Evolutionary conservation across 35 echinoderm and acorn worm species (phyloP).

Genomic region (Lytechinus variegatus): DNA sequence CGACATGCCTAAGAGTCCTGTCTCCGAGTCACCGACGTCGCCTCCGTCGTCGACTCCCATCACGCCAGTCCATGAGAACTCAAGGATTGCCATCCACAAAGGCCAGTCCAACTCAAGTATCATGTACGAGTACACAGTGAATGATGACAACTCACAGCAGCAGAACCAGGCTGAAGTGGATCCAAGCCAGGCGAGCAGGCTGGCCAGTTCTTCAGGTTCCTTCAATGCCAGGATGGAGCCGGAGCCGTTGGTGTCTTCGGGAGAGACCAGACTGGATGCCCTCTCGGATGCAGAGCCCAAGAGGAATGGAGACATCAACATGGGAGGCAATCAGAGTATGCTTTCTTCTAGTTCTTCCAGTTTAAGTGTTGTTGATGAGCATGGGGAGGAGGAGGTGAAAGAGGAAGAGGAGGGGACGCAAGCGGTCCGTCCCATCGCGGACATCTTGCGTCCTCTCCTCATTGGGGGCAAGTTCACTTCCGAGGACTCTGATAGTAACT

Average conservation of each 20-base stretch:
- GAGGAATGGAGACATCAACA: constrained; percentile 43
- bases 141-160: constrained; percentile 68
- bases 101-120: constrained; percentile 90
- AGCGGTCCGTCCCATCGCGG: constrained; percentile 19
- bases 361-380: constrained; percentile 56
- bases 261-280: constrained; percentile 34
- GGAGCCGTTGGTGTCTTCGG: not conserved
- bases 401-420: constrained; percentile 30
- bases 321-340: constrained; percentile 76
- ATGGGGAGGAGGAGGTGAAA: constrained; percentile 49
- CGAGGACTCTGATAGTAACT: constrained; percentile 36
- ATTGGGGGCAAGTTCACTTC: constrained; percentile 33
- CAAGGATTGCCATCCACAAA: constrained; percentile 89
- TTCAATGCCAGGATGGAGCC: constrained; percentile 25
- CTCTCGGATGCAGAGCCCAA: constrained; percentile 29
- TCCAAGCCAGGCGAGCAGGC: not conserved
- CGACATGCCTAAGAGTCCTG: constrained; percentile 36
- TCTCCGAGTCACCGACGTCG: constrained; percentile 70
- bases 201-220: constrained; percentile 5
- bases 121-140: constrained; percentile 90
- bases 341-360: constrained; percentile 63
- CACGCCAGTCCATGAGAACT: constrained; percentile 93
- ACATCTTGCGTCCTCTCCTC: constrained; percentile 43
- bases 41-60: constrained; percentile 90
- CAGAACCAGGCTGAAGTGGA: constrained; percentile 12